Evolutionary conservation across 2,113 vertebrate species (phyloP).

Genomic region (Bufo bufo): DNA sequence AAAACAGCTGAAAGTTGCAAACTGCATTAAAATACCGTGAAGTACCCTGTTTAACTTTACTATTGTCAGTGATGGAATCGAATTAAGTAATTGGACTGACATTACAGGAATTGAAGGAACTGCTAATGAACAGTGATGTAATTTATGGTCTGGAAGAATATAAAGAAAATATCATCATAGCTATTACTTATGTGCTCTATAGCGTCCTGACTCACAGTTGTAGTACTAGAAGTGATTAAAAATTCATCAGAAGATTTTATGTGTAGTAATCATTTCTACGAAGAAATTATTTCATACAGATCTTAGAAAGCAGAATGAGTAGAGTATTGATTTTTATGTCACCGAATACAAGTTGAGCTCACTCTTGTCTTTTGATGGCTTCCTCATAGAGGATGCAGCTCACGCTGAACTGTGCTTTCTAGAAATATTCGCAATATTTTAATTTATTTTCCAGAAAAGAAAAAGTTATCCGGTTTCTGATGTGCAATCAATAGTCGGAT

Average conservation of each 20-base stretch:
- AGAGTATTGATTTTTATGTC: neutral
- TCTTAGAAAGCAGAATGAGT: slow-evolving; percentile 10
- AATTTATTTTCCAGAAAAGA: neutral
- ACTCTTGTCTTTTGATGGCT: neutral
- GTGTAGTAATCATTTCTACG: neutral
- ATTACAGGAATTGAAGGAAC: neutral
- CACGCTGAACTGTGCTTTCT: neutral
- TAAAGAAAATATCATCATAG: neutral
- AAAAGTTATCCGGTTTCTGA: neutral
- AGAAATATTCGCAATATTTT: neutral
- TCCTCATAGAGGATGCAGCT: neutral
- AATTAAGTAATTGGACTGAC: neutral
- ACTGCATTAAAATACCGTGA: neutral
- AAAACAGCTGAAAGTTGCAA: neutral
- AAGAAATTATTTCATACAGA: neutral
- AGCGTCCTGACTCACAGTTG: neutral
- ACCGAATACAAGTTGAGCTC: neutral
- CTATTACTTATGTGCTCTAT: neutral
- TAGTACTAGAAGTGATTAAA: neutral
- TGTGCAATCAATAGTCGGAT: neutral
- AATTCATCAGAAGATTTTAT: neutral
- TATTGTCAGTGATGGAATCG: neutral
- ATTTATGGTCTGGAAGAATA: neutral
- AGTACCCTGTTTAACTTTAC: neutral
- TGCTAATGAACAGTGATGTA: neutral